A percentile compares a stretch with the other conserved stretches of the same genome.
These are phyloP conservation scores for Xenopus laevis DNA, from an alignment of 2,113 vertebrate genomes.

Conservation along the genomic window DNA sequence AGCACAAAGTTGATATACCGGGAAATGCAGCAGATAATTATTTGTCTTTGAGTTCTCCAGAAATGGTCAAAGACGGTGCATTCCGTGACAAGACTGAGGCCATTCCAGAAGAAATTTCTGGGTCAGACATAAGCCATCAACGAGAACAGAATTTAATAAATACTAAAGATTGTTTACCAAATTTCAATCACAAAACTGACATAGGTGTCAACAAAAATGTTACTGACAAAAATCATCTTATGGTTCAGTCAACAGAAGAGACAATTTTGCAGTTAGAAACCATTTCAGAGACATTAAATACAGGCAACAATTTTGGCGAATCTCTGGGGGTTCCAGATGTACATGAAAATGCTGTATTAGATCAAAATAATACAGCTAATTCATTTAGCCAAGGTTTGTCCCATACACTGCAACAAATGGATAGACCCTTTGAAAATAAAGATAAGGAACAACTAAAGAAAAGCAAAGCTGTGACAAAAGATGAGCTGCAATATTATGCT, in stretches of 20 bases:
- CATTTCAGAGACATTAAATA: conserved; percentile 30
- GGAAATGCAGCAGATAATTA: conserved; percentile 55
- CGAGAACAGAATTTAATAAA: conserved; percentile 52
- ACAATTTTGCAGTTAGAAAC: not conserved
- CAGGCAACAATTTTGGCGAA: not conserved
- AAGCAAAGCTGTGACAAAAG: conserved; percentile 45
- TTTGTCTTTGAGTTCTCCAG: conserved; percentile 65
- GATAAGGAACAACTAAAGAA: conserved; percentile 42
- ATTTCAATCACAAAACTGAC: conserved; percentile 48
- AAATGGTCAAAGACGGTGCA: conserved; percentile 50
- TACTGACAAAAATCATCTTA: too few species aligned
- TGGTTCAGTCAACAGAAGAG: not conserved
- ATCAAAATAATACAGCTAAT: not conserved
- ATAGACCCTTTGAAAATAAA: conserved; percentile 50
- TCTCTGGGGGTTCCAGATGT: not conserved
- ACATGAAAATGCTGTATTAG: not conserved
- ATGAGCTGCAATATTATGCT: conserved; percentile 53
- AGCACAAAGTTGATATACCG: conserved; percentile 30
- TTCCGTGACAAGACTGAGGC: conserved; percentile 48
- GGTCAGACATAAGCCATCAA: conserved; percentile 19
- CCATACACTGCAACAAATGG: conserved; percentile 11
- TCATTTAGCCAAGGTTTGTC: not conserved
- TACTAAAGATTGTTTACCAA: conserved; percentile 36
- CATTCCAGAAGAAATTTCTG: not conserved
- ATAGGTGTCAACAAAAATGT: too few species aligned